Evolutionary conservation across 1,140 invertebrate genomes (phyloP), one percentile per base, ranked within the genome.

Genomic region (Lasaia peninsularis): DNA sequence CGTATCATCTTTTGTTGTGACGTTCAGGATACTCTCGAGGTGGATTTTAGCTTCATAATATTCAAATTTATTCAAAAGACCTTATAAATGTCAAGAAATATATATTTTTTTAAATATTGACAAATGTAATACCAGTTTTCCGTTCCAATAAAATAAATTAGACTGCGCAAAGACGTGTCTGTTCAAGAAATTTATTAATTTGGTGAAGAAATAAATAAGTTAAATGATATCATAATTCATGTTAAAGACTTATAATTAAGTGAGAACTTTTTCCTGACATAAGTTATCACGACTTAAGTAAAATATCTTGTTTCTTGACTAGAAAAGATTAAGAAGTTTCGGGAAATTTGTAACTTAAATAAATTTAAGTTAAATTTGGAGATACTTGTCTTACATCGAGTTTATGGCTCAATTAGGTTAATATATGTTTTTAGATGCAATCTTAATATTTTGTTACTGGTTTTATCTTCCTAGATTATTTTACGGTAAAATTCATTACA

Each of bases 271-370:
- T 63, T 66, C 65, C 53, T 53, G 58, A 37, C 56, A 54, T 54
- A 24, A 58, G 56, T 61, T 62, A 62, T 63, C 62, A 68, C 40
- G 56, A 57, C 59, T 54, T 65, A 62, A 65, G 65, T 71, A 61
- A 71, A 69, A 72, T 69, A 61, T 67, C 60, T 67, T 67, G 60
- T 69, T 59, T 48, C 57, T 55, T 56, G 54, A 57, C 57, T 69
- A 49, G 53, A 60, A 65, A 69, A 72, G 67, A 72, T 72, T 67
- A 67, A 63, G 61, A 66, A 65, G 52, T 69, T 69, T 65, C 40
- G 6, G 31, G 14, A 34, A 69, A 63, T 62, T 68, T 61, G 63
- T 69, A 62, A 66, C 56, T 69, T 65, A 60, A 61, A 59, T 58
- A 56, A 66, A 66, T 63, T 58, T 35, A 28, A 56, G 34, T 58